Evolutionary conservation across 2,797 vertebrate genomes (phyloP).

Genomic region (Halcyon smyrnensis): DNA sequence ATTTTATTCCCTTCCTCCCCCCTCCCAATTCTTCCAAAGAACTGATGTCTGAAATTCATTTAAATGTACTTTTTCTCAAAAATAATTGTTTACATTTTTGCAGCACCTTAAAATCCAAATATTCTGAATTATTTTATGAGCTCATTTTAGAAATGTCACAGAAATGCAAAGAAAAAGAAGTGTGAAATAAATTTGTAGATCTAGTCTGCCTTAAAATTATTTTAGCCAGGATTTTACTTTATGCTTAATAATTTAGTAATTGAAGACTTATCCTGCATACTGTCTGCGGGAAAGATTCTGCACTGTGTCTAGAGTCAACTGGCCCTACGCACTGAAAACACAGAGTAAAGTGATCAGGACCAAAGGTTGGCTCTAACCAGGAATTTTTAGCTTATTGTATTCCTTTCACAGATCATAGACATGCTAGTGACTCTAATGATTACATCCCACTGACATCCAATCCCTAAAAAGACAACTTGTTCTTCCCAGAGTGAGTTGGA

Average conservation of each 20-base stretch:
- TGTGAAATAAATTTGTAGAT: not conserved
- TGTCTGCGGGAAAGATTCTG: not conserved
- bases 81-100: not conserved
- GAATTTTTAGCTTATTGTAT: not conserved
- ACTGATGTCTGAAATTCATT: not conserved
- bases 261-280: not conserved
- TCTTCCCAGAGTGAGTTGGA: not conserved
- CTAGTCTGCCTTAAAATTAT: not conserved
- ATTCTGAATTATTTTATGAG: not conserved
- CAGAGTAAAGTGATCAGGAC: not conserved
- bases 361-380: not conserved
- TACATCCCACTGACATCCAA: not conserved
- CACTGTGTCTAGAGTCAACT: not conserved
- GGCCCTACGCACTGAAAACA: not conserved
- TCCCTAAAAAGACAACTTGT: not conserved
- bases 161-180: not conserved
- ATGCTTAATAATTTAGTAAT: not conserved
- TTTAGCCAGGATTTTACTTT: not conserved
- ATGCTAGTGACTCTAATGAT: not conserved
- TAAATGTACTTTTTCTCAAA: not conserved
- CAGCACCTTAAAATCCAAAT: not conserved
- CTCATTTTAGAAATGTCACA: not conserved
- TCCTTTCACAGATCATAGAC: not conserved
- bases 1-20: not conserved
- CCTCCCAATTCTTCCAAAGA: not conserved